Conservation (phyloP, 2,797 vertebrate species). For the Tarsius wallacei region DNA sequence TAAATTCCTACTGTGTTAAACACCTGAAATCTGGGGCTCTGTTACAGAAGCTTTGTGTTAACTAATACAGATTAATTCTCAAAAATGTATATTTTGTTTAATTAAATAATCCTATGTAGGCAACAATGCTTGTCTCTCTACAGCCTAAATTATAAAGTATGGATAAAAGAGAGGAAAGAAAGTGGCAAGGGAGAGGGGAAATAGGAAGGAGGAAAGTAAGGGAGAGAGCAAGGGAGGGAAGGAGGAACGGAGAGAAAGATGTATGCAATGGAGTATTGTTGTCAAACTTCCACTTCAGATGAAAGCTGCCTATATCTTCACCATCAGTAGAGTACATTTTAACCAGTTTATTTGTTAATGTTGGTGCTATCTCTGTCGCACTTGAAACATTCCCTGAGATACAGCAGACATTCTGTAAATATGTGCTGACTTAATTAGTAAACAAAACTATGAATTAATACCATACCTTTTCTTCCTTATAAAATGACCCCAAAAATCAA, state of each 20-base stretch:
- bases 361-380: not conserved
- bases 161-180: not conserved
- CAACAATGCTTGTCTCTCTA: not conserved
- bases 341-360: not conserved
- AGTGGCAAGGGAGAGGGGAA: not conserved
- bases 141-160: conserved; percentile 46
- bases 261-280: not conserved
- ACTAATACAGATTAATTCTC: conserved; percentile 4
- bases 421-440: not conserved
- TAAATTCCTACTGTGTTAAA: not conserved
- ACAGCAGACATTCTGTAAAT: not conserved
- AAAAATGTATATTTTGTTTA: not conserved
- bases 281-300: not conserved
- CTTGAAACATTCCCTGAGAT: not conserved
- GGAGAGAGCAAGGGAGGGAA: not conserved
- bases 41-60: not conserved
- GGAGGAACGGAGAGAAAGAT: not conserved
- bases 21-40: not conserved
- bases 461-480: not conserved
- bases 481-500: conserved; percentile 46
- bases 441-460: conserved; percentile 52
- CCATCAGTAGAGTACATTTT: not conserved
- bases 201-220: not conserved
- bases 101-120: conserved; percentile 26
- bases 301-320: not conserved